phyloP scores from a whole-genome alignment of 1,140 invertebrate species.

The Paraescarpia echinospica region DNA sequence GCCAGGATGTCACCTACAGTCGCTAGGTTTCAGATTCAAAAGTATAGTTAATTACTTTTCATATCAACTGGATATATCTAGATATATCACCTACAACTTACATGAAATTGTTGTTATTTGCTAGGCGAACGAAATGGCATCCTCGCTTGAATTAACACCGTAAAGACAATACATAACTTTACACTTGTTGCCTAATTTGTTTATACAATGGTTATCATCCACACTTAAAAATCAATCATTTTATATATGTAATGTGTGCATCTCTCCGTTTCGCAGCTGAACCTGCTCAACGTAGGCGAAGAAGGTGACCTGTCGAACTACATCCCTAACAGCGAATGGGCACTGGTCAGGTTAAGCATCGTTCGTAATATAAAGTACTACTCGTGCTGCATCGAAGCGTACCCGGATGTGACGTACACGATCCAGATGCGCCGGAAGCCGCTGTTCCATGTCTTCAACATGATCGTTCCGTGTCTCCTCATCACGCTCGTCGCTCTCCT shows the following conservation, averaged over 20 bases:
- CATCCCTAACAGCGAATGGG: slow-evolving; percentile 64
- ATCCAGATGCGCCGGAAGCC: slow-evolving; percentile 74
- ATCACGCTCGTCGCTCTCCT: slow-evolving; percentile 83
- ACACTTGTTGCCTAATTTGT: no score
- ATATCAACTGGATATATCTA: no score
- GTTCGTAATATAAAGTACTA: slow-evolving; percentile 72
- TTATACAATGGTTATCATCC: no score
- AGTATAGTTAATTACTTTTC: no score
- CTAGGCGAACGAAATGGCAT: no score
- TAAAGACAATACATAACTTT: no score
- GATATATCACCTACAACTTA: no score
- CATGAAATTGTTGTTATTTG: no score
- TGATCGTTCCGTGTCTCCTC: slow-evolving; percentile 80
- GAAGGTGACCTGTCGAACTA: slow-evolving; percentile 68
- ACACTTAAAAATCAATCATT: not conserved
- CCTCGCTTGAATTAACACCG: no score
- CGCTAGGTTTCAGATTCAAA: no score
- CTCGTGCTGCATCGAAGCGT: slow-evolving; percentile 66
- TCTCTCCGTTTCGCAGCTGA: slow-evolving; percentile 64
- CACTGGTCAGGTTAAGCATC: slow-evolving; percentile 71
- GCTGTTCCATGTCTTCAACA: slow-evolving; percentile 89
- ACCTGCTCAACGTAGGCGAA: slow-evolving; percentile 73
- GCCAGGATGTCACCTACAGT: no score
- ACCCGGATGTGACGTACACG: slow-evolving; percentile 53
- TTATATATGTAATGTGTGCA: not conserved